A percentile compares a stretch with the other conserved stretches of the same genome.
Conservation (phyloP, 2,113 vertebrate genomes). For the Dipodomys merriami region DNA sequence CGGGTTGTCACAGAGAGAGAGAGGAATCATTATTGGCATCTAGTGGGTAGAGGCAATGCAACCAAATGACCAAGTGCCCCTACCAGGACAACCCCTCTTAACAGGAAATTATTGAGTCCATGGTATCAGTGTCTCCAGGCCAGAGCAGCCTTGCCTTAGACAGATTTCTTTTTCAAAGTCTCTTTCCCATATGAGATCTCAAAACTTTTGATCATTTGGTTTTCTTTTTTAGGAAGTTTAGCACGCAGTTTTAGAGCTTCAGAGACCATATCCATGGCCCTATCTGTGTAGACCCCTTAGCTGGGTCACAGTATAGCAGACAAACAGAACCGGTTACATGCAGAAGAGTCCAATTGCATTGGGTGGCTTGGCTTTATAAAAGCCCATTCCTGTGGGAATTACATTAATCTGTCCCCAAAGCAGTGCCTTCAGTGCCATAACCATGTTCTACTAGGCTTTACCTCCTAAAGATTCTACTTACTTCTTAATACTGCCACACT, state of each 20-base stretch:
- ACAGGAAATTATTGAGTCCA: background rate
- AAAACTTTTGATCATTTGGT: slow-evolving; percentile 12
- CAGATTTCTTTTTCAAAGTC: background rate
- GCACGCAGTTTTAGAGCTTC: background rate
- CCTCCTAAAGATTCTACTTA: background rate
- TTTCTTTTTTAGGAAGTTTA: background rate
- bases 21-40: background rate
- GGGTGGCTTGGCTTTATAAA: background rate
- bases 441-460: background rate
- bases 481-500: background rate
- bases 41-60: background rate
- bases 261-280: background rate
- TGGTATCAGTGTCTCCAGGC: background rate
- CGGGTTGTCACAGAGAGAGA: background rate
- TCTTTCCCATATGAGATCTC: slow-evolving; percentile 9
- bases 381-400: background rate
- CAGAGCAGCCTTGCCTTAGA: background rate
- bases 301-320: background rate
- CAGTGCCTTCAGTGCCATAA: background rate
- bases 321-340: background rate
- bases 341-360: background rate
- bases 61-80: background rate
- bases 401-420: background rate
- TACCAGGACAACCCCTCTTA: no score
- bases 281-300: background rate